These are phyloP conservation scores for Semaprochilodus insignis DNA, from an alignment of 2,797 vertebrate genomes.

Conservation along the genomic window DNA sequence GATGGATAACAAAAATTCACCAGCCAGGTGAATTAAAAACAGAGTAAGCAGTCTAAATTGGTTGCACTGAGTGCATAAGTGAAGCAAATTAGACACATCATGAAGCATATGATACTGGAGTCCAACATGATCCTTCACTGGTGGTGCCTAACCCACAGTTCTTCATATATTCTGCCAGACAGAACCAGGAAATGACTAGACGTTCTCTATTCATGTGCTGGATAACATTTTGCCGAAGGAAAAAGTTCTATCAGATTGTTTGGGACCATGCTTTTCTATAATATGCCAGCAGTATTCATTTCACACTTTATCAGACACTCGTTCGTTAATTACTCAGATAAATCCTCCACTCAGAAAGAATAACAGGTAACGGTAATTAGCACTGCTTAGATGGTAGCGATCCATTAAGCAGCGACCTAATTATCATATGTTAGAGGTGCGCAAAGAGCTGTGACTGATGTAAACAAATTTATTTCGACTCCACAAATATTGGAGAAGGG, in stretches of 20 bases:
- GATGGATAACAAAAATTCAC: no score
- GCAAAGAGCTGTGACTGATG: conserved; percentile 58
- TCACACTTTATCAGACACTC: conserved; percentile 49
- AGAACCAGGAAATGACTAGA: conserved; percentile 21
- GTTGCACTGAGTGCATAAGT: no score
- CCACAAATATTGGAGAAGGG: conserved; percentile 54
- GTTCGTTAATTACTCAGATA: conserved; percentile 55
- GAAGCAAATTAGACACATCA: neutral
- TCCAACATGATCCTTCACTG: neutral
- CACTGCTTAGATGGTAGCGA: conserved; percentile 49
- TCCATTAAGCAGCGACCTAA: conserved; percentile 55
- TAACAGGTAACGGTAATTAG: conserved; percentile 58
- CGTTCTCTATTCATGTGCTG: conserved; percentile 25
- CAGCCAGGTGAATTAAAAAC: no score
- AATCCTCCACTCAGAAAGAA: conserved; percentile 50
- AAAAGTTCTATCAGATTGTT: conserved; percentile 31
- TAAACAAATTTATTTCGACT: conserved; percentile 52
- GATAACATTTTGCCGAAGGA: conserved; percentile 22
- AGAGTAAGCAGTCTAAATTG: no score
- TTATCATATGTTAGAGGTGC: conserved; percentile 57
- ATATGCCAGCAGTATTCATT: conserved; percentile 35
- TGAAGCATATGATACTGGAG: neutral
- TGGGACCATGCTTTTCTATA: conserved; percentile 2
- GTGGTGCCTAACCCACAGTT: no score
- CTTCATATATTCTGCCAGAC: neutral